A percentile compares a stretch with the other conserved stretches of the same genome.
Conservation (phyloP, 2,113 vertebrate genomes). For the Physeter macrocephalus region DNA sequence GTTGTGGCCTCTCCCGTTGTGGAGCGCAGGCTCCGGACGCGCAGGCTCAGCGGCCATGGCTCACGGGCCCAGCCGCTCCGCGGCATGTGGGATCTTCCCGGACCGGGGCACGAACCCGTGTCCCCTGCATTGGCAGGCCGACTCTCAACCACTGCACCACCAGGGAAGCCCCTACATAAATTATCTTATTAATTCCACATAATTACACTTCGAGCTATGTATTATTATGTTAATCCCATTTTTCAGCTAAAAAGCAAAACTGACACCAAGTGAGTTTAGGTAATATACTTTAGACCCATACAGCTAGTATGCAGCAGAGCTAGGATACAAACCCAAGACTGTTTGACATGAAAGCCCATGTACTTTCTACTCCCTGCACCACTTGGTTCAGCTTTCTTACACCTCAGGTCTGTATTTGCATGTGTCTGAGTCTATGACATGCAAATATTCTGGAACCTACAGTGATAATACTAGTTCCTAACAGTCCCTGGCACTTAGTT, state of each 20-base stretch:
- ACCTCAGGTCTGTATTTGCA: not conserved
- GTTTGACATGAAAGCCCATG: not conserved
- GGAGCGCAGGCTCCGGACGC: no score
- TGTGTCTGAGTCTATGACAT: not conserved
- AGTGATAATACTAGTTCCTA: not conserved
- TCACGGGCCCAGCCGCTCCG: no score
- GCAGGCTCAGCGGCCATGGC: no score
- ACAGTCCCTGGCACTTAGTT: not conserved
- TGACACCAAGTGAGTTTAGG: not conserved
- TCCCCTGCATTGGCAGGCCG: no score
- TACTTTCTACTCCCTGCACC: not conserved
- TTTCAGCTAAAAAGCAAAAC: not conserved
- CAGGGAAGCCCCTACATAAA: no score
- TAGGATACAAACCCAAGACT: not conserved
- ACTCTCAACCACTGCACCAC: no score
- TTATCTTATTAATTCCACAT: not conserved
- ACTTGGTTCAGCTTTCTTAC: not conserved
- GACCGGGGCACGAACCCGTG: no score
- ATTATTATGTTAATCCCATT: not conserved
- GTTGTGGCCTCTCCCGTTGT: no score
- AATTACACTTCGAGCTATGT: not conserved
- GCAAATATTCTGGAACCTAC: not conserved
- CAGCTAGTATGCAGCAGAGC: not conserved
- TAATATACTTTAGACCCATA: not conserved
- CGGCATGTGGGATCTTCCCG: no score